These are phyloP conservation scores for Megatriorchis doriae DNA, from an alignment of 2,113 vertebrate species.

Conservation along the genomic window DNA sequence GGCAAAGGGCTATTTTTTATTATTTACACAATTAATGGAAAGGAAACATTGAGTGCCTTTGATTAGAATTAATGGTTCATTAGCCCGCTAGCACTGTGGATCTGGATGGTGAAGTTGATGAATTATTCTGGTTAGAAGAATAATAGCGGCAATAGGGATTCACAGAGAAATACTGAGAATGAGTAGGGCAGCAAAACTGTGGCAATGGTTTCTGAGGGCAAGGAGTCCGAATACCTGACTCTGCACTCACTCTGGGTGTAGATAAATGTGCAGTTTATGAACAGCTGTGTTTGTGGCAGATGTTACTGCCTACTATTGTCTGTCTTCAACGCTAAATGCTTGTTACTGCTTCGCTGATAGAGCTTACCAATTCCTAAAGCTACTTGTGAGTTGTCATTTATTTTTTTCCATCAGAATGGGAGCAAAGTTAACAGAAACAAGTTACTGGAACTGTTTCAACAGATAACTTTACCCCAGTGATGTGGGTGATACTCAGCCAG, in stretches of 20 bases:
- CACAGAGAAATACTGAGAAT: not conserved
- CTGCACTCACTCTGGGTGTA: not conserved
- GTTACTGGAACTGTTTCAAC: not conserved
- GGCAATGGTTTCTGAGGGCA: not conserved
- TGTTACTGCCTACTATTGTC: not conserved
- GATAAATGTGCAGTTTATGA: no score
- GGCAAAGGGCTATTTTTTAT: not conserved
- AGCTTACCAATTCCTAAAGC: not conserved
- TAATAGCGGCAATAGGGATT: not conserved
- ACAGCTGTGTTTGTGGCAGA: not conserved
- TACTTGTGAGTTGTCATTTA: fast-evolving
- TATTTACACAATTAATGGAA: not conserved
- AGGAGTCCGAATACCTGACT: not conserved
- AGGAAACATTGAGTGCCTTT: not conserved
- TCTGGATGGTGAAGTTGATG: not conserved
- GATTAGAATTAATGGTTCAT: constrained; percentile 29
- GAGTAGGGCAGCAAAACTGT: not conserved
- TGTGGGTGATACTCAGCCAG: not conserved
- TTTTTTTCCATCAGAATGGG: not conserved
- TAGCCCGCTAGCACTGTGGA: not conserved
- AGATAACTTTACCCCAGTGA: fast-evolving
- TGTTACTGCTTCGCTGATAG: not conserved
- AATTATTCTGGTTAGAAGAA: not conserved
- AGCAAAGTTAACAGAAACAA: not conserved
- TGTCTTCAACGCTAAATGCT: not conserved